Evolutionary conservation across 2,113 vertebrate genomes (phyloP).

Genomic region (Chionis minor): DNA sequence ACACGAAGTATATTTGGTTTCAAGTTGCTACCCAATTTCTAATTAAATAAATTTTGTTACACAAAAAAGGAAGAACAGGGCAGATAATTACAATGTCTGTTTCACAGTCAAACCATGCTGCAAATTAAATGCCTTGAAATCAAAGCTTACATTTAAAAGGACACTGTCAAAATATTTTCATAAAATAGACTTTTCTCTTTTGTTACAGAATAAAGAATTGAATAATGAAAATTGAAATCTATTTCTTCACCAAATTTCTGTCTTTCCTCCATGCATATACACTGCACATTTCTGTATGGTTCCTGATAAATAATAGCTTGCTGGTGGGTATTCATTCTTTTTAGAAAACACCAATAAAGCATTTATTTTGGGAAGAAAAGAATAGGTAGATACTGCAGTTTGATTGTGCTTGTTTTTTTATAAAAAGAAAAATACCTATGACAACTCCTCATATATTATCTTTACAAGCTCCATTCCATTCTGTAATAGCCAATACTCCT

Average conservation of each 20-base stretch:
- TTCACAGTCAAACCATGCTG: constrained; percentile 20
- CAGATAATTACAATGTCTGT: constrained; percentile 31
- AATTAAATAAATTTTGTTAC: not conserved
- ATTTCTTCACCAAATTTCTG: not conserved
- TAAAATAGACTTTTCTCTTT: not conserved
- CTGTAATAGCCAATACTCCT: not conserved
- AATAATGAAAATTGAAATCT: not conserved
- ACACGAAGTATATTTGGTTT: not conserved
- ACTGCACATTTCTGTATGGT: not conserved
- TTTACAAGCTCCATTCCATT: not conserved
- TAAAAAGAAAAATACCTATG: not conserved
- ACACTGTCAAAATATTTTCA: constrained; percentile 31
- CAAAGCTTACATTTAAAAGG: constrained; percentile 14
- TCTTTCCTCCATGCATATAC: not conserved
- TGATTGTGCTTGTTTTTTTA: not conserved
- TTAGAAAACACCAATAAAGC: not conserved
- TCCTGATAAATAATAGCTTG: not conserved
- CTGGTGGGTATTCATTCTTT: not conserved
- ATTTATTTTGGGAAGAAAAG: not conserved
- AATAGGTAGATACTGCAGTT: not conserved
- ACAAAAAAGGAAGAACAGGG: not conserved
- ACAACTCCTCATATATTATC: not conserved
- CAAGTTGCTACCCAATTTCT: constrained; percentile 6
- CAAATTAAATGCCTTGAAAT: constrained; percentile 46
- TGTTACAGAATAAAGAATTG: not conserved